Percentiles rank a stretch among this genome's conserved stretches.
These are phyloP conservation scores for Dryomyza anilis DNA, from an alignment of 2,888 invertebrate species.

Conservation along the genomic window DNA sequence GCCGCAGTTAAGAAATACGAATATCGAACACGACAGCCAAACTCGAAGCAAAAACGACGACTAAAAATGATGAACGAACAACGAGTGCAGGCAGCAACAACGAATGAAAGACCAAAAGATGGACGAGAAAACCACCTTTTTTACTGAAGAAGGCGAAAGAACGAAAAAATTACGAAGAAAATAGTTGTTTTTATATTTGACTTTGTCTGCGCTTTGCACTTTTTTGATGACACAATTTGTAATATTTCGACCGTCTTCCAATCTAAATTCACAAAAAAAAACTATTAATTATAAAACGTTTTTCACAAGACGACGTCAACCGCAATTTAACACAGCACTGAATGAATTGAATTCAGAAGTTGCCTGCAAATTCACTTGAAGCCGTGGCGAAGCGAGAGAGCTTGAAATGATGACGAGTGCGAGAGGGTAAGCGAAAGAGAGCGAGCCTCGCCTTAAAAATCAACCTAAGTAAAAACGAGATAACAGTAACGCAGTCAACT, in stretches of 20 bases:
- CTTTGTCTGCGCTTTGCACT: too few relatives aligned
- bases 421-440: background rate
- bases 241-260: too few relatives aligned
- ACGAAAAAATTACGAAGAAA: background rate
- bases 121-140: conserved; percentile 10
- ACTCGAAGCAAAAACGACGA: conserved; percentile 6
- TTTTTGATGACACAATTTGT: too few relatives aligned
- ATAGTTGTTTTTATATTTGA: too few relatives aligned
- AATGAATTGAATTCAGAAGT: conserved; percentile 48
- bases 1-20: too few relatives aligned
- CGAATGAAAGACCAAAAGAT: conserved; percentile 8
- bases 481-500: background rate
- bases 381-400: background rate
- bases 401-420: conserved; percentile 8
- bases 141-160: background rate
- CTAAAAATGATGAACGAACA: too few relatives aligned
- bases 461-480: too few relatives aligned
- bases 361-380: conserved; percentile 38
- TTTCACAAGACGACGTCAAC: too few relatives aligned
- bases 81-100: conserved; percentile 15
- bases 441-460: conserved; percentile 35
- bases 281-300: too few relatives aligned
- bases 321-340: conserved; percentile 29
- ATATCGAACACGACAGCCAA: conserved; percentile 14
- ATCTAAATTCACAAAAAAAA: too few relatives aligned